phyloP scores from a whole-genome alignment of 2,113 vertebrate genomes.

The Caloenas nicobarica region DNA sequence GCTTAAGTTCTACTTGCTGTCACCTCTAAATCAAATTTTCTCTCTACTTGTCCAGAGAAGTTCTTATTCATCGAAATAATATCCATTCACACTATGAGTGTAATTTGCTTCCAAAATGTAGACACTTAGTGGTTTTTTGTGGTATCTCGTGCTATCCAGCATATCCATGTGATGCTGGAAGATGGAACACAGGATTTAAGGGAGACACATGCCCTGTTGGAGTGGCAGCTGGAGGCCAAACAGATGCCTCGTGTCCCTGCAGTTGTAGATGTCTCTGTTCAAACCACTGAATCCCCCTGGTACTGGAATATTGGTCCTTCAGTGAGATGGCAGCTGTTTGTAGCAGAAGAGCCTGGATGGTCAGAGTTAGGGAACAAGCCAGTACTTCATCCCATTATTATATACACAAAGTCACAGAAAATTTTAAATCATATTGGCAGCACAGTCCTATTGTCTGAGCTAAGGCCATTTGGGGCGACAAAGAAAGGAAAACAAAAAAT shows the following conservation, averaged over 20 bases:
- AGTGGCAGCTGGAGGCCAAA: background rate
- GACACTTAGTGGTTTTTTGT: background rate
- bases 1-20: background rate
- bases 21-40: background rate
- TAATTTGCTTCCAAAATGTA: background rate
- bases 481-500: background rate
- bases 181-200: background rate
- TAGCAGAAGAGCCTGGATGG: background rate
- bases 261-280: rapidly evolving
- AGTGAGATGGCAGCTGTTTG: background rate
- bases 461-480: background rate
- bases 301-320: background rate
- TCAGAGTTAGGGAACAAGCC: background rate
- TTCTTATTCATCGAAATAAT: background rate
- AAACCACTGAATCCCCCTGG: background rate
- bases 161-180: background rate
- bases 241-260: background rate
- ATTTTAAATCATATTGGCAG: background rate
- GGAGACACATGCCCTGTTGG: background rate
- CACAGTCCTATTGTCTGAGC: background rate
- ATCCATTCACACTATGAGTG: background rate
- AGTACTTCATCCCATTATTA: background rate
- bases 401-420: background rate
- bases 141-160: background rate
- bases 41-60: background rate